Percentiles rank a stretch among this genome's conserved stretches.
Conservation (phyloP, 2,888 invertebrate species). For the Zhuqinia jingwanae region DNA sequence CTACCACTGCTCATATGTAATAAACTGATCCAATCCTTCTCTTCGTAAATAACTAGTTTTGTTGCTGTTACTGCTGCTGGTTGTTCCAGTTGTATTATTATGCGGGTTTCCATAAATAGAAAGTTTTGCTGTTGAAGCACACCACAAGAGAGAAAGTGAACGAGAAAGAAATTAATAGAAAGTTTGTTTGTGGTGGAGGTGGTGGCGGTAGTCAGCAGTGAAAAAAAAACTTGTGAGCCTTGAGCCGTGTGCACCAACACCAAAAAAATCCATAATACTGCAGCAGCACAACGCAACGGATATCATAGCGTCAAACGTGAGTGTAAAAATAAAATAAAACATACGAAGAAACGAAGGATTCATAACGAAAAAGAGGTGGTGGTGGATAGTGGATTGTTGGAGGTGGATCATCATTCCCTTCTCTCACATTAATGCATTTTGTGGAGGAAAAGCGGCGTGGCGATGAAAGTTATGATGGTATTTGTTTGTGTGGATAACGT, state of each 20-base stretch:
- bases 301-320: neutral
- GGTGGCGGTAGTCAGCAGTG: neutral
- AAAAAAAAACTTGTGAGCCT: slow-evolving; percentile 5
- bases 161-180: slow-evolving; percentile 38
- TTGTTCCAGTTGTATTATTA: slow-evolving; percentile 4
- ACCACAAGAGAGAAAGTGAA: slow-evolving; percentile 18
- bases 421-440: neutral
- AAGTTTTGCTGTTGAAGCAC: neutral
- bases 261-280: slow-evolving; percentile 38
- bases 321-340: neutral
- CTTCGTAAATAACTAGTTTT: slow-evolving; percentile 13
- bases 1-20: neutral
- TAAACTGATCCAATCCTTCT: slow-evolving; percentile 6
- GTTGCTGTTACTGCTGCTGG: no score
- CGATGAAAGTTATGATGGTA: neutral
- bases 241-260: slow-evolving; percentile 1
- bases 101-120: slow-evolving; percentile 42
- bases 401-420: slow-evolving; percentile 9
- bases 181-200: slow-evolving; percentile 21
- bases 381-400: neutral
- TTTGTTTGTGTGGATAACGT: neutral
- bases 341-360: neutral
- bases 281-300: slow-evolving; percentile 36
- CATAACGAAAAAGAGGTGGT: neutral
- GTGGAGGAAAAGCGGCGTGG: neutral